Conservation (phyloP, 1,140 invertebrate species). For the Daktulosphaira vitifoliae region DNA sequence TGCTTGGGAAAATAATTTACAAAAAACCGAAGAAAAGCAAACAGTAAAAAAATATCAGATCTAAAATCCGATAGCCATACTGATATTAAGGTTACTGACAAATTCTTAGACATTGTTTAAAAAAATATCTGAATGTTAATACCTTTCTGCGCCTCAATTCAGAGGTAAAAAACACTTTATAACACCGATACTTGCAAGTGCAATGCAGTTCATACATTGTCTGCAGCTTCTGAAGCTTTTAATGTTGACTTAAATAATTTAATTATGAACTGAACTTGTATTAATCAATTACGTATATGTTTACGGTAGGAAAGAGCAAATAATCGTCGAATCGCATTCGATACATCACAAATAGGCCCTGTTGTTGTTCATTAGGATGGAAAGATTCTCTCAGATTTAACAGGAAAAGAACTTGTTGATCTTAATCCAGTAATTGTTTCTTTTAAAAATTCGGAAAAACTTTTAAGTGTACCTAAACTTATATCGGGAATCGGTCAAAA, state of each 20-base stretch:
- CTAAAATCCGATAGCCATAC: too few species aligned
- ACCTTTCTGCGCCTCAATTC: too few species aligned
- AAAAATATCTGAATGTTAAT: too few species aligned
- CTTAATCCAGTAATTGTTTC: neutral
- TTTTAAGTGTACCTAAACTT: neutral
- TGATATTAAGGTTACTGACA: too few species aligned
- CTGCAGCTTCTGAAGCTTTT: too few species aligned
- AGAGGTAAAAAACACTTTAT: too few species aligned
- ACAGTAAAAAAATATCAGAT: too few species aligned
- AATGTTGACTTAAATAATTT: neutral
- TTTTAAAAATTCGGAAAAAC: neutral
- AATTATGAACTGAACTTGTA: neutral
- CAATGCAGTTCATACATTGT: neutral
- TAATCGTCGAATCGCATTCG: neutral
- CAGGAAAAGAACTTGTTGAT: neutral
- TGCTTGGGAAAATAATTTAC: neutral
- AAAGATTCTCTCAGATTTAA: slow-evolving; percentile 30
- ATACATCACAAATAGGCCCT: neutral
- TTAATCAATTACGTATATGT: neutral
- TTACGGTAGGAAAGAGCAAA: neutral
- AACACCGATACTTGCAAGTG: neutral
- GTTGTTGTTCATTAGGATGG: slow-evolving; percentile 18
- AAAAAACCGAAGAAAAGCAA: slow-evolving; percentile 1
- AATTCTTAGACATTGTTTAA: too few species aligned
- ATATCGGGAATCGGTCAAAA: neutral